These are phyloP conservation scores for Pangasius mekongensis DNA, from an alignment of 2,797 vertebrate species.

Conservation along the genomic window DNA sequence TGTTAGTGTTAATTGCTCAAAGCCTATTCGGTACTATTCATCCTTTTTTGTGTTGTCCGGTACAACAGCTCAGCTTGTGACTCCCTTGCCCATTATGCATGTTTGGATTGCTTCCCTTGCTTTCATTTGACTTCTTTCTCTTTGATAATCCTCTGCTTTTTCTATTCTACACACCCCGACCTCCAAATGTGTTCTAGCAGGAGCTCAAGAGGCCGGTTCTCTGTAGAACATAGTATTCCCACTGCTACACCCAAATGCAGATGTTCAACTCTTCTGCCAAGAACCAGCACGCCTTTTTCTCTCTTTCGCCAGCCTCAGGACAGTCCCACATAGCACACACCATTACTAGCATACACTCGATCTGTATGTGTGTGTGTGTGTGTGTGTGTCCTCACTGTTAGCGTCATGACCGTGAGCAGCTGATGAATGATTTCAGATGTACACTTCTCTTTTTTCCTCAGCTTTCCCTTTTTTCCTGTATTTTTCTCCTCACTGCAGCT, in stretches of 20 bases:
- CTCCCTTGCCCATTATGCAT: slow-evolving; percentile 41
- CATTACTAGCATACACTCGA: slow-evolving; percentile 52
- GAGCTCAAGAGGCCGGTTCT: slow-evolving; percentile 57
- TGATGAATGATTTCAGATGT: slow-evolving; percentile 56
- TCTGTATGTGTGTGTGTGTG: slow-evolving; percentile 33
- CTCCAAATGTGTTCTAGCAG: slow-evolving; percentile 64
- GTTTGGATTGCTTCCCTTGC: slow-evolving; percentile 54
- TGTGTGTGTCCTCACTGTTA: slow-evolving; percentile 41
- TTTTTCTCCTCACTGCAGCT: slow-evolving; percentile 1
- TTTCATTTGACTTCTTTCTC: slow-evolving; percentile 53
- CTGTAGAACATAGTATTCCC: slow-evolving; percentile 62
- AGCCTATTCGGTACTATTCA: neutral
- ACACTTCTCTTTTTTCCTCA: slow-evolving; percentile 22
- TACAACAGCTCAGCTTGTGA: slow-evolving; percentile 35
- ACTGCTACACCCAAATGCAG: slow-evolving; percentile 63
- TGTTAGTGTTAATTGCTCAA: neutral
- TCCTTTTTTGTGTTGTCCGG: slow-evolving; percentile 37
- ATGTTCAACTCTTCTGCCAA: slow-evolving; percentile 67
- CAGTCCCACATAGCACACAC: slow-evolving; percentile 49
- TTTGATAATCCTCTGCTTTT: slow-evolving; percentile 57
- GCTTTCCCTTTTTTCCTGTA: neutral
- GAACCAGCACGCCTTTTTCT: slow-evolving; percentile 58
- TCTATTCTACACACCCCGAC: slow-evolving; percentile 57
- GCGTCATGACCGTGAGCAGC: slow-evolving; percentile 53
- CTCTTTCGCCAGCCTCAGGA: slow-evolving; percentile 58